Base-by-base conservation (phyloP, 2,888 invertebrate genomes). In the Orchestes rusci region DNA sequence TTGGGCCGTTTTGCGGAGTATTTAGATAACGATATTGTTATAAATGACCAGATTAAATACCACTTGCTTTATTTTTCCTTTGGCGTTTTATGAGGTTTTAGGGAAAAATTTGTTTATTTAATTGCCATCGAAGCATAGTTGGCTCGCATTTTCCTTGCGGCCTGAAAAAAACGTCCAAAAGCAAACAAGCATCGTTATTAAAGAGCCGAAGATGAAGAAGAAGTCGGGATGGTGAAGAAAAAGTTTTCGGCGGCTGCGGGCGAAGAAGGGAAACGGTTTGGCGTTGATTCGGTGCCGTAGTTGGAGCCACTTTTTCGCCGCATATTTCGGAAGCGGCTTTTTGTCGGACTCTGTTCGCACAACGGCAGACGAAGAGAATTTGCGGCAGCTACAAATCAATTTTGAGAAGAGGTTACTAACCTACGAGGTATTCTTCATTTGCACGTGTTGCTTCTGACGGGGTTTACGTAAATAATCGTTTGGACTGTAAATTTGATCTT, bases 321-420 rank as follows among this genome's bases (percentile, higher is more conserved):
- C 47, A 47, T 47, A 39, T 46, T 47, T 47, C 47, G 39, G 43
- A 47, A 43, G 47, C 47, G 47, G 43, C 43, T 47, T 47, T 47
- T 47, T 47, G 32, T 30, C 34, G 28, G 29, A 27, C 31, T 34
- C 38, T 30, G 42, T 46, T 46, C 46, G 46, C 46, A 30, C 46
- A 46, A 42, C 30, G 30, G 42, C 46, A 42, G 33, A 29, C 46
- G 38, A 28, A 32, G 46, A 42, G 31, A 30, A 41, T 45, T 41
- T 29, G 42, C 41, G 42, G 42, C 46, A 42, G 47, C 47, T 43
- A 47, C 47, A 47, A 47, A 47, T 47, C 47, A 47, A 47, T 47
- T 47, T 47, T 23, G 42, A 29, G 44, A 39, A 39, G 30, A 45
- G 45, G 45, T 45, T 36, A 45, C 36, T 36, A 40, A 40, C 36